Conservation (phyloP, 2,113 vertebrate genomes). For the Pionites leucogaster region DNA sequence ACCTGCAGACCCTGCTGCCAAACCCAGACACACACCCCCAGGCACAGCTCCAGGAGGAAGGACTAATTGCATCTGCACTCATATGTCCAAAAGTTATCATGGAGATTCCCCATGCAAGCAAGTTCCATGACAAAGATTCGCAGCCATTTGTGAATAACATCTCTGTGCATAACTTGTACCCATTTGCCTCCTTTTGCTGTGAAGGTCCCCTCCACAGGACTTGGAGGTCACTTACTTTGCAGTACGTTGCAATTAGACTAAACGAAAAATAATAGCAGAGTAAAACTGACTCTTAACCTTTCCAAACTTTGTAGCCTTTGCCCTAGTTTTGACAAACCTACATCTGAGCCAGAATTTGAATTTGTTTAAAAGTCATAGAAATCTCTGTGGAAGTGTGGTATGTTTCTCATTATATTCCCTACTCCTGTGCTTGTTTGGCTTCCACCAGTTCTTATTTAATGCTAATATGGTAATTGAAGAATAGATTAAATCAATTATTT, state of each 20-base stretch:
- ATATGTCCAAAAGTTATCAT: fast-evolving
- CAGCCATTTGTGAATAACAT: neutral
- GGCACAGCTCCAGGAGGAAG: neutral
- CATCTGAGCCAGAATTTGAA: neutral
- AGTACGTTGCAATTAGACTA: neutral
- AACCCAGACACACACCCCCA: fast-evolving
- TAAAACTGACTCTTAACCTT: neutral
- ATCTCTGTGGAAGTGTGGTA: neutral
- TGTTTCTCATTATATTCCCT: neutral
- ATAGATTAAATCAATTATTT: neutral
- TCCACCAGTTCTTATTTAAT: neutral
- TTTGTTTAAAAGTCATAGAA: neutral
- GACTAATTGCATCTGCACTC: neutral
- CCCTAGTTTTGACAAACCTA: neutral
- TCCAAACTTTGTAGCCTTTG: neutral
- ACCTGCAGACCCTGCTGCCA: fast-evolving
- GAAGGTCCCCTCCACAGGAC: fast-evolving
- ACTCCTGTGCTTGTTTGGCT: neutral
- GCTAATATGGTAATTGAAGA: neutral
- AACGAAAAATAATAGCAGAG: neutral
- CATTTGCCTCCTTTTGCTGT: neutral
- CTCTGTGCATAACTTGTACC: fast-evolving
- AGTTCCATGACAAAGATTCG: neutral
- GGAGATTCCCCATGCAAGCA: neutral
- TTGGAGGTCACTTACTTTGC: neutral